A percentile compares a stretch with the other conserved stretches of the same genome.
These are phyloP conservation scores for Spodoptera littoralis DNA, from an alignment of 2,888 invertebrate species.

Conservation along the genomic window DNA sequence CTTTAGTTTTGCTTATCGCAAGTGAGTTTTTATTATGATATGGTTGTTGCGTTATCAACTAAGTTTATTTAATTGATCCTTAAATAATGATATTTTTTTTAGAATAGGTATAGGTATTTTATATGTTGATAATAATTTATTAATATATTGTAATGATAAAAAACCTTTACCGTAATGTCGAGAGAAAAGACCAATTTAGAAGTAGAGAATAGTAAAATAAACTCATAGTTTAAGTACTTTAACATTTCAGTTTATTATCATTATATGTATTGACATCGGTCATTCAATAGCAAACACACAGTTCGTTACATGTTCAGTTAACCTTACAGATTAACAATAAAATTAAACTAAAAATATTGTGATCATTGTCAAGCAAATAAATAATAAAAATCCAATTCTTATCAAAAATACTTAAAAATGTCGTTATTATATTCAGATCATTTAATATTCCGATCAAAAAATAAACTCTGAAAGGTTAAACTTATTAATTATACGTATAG, in stretches of 20 bases:
- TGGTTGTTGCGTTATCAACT: too few relatives aligned
- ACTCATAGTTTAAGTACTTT: slow-evolving; percentile 47
- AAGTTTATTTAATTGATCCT: too few relatives aligned
- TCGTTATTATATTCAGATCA: slow-evolving; percentile 52
- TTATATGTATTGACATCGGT: slow-evolving; percentile 36
- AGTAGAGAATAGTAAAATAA: too few relatives aligned
- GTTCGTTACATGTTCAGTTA: slow-evolving; percentile 29
- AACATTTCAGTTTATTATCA: slow-evolving; percentile 49
- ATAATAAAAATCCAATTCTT: slow-evolving; percentile 34
- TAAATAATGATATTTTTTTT: too few relatives aligned
- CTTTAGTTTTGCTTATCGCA: too few relatives aligned
- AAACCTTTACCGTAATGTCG: too few relatives aligned
- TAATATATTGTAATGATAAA: too few relatives aligned
- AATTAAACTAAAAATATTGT: slow-evolving; percentile 12
- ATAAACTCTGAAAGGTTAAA: slow-evolving; percentile 41
- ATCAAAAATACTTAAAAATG: slow-evolving; percentile 44
- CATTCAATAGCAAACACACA: slow-evolving; percentile 41
- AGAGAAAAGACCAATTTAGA: too few relatives aligned
- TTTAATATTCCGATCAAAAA: slow-evolving; percentile 20
- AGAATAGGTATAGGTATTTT: too few relatives aligned
- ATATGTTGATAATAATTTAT: too few relatives aligned
- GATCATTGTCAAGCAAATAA: slow-evolving; percentile 25
- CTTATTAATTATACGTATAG: slow-evolving; percentile 31
- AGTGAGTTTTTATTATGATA: too few relatives aligned
- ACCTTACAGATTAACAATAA: slow-evolving; percentile 23